Conservation (phyloP, 2,888 invertebrate genomes). For the Anticlea derivata region DNA sequence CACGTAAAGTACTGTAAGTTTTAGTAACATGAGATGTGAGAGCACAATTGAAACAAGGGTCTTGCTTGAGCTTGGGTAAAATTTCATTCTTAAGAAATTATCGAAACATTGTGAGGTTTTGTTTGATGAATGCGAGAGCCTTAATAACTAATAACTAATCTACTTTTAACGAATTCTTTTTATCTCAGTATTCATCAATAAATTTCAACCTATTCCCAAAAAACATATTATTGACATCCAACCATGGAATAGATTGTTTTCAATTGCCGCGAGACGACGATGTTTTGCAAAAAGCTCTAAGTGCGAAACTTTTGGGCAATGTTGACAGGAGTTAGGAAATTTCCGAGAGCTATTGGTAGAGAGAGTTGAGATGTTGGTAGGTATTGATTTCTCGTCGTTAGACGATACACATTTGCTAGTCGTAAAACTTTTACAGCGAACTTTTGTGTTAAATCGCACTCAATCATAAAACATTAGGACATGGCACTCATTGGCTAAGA, state of each 20-base stretch:
- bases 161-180: no score
- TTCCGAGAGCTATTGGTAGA: background rate
- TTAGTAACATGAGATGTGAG: no score
- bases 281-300: conserved; percentile 9
- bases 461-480: background rate
- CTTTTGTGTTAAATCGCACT: background rate
- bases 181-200: no score
- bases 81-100: no score
- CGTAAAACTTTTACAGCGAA: background rate
- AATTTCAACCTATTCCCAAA: background rate
- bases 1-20: no score
- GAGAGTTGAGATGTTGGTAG: background rate
- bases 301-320: conserved; percentile 3
- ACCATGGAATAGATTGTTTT: background rate
- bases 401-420: background rate
- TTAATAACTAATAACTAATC: no score
- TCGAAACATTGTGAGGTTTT: no score
- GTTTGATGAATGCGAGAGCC: no score
- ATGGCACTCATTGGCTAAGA: background rate
- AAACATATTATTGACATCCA: background rate
- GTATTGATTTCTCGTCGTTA: background rate
- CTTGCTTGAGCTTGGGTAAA: no score
- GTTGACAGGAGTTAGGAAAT: background rate
- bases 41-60: no score
- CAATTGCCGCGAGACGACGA: background rate